Evolutionary conservation across 2,888 invertebrate species (phyloP), one percentile per base, ranked within the genome.

Genomic region (Eristalis arbustorum): DNA sequence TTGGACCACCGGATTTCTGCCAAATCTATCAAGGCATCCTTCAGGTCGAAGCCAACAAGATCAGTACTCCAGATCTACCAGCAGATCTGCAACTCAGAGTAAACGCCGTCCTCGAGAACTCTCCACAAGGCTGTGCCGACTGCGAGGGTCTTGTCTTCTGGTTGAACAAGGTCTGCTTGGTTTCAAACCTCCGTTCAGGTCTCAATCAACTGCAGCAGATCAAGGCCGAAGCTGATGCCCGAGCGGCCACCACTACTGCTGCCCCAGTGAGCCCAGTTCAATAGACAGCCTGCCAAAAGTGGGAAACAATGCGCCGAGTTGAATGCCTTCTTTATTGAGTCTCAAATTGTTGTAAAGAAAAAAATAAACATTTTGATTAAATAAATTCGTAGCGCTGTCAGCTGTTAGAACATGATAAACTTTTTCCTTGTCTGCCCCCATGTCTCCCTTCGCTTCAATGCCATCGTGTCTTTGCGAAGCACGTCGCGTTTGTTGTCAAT

Each of bases 401-500:
- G 31, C 31, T 10, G 37, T 37, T 13, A 13, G 37, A 37, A 37
- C 37, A 37, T 37, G 37, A 37, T 37, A 13, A 37, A 8, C 8
- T 11, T 1, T 37, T 37, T 11, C 37, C 37, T 13, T 11, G 37
- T 37, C 37, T 37, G 37, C 37, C 3, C 3, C 2, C 13, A 10
- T 13, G 37, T 37, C 8, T 90, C 89, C 71, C 88, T 90, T 8
- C 91, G 90, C 59, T 89, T 89, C 11, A 84, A 87, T 59, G 91
- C 90, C 81, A 92, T 79, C 1, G 82, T 89, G 64, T 90, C 90
- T 0, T 91, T 90, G 2, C 91, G 89, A 10, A 92, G 80, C 13
- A 93, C 87, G 79, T 93, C 93, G 0, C 91, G 89, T 72, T 90
- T 91, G 2, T 90, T 91, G 3, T 91, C 91, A 40, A 92, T 89